These are phyloP conservation scores for Eudyptes chrysolophus DNA, from an alignment of 2,113 vertebrate genomes.

Conservation along the genomic window DNA sequence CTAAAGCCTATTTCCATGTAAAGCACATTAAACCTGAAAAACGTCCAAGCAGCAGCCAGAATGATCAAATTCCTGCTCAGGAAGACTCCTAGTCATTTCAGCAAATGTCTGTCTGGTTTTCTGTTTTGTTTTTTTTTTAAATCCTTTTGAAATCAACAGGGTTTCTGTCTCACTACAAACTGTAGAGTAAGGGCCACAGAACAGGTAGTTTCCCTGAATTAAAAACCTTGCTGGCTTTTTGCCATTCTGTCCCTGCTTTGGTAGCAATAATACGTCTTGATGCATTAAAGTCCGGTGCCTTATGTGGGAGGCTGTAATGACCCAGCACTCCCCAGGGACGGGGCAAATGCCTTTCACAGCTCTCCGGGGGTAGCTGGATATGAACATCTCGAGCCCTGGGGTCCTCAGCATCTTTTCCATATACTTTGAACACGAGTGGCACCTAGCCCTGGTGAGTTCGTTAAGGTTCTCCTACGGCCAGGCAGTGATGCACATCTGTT, in stretches of 20 bases:
- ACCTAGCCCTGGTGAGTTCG: background rate
- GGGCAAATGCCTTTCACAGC: background rate
- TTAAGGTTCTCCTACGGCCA: background rate
- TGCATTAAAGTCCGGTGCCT: background rate
- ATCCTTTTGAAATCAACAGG: background rate
- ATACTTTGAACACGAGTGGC: background rate
- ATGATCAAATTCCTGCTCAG: background rate
- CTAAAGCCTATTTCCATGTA: slow-evolving; percentile 29
- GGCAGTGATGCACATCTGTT: background rate
- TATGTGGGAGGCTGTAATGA: background rate
- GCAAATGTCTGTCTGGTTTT: background rate
- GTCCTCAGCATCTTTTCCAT: background rate
- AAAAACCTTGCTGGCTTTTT: background rate
- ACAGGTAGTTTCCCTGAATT: background rate
- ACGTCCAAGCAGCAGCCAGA: background rate
- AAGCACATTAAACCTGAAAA: slow-evolving; percentile 31
- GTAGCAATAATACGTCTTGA: background rate
- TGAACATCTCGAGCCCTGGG: background rate
- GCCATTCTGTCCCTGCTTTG: background rate
- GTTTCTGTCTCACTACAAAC: background rate
- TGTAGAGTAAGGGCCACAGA: background rate
- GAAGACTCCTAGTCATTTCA: background rate
- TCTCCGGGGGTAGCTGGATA: background rate
- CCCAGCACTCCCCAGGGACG: background rate
- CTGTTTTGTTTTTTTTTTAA: background rate